Conservation (phyloP, 1,140 invertebrate species). For the Platorchestia sp. region DNA sequence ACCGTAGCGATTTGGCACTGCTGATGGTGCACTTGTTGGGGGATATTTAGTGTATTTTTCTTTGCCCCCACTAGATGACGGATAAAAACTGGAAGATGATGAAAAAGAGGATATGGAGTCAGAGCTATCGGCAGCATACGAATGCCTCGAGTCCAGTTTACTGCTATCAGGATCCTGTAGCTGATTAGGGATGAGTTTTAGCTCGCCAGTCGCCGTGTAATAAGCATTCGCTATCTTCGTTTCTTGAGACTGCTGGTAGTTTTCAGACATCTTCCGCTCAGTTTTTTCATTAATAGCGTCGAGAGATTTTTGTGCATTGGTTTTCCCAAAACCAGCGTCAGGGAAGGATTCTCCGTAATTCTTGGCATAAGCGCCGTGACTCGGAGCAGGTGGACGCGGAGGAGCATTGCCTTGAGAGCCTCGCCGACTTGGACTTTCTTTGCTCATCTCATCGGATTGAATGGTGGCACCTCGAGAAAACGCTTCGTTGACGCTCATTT, state of each 20-base stretch:
- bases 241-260: conserved; percentile 57
- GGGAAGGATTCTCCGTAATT: conserved; percentile 63
- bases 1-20: not conserved
- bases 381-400: conserved; percentile 64
- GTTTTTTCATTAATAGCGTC: not conserved
- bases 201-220: conserved; percentile 65
- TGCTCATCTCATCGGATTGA: not conserved
- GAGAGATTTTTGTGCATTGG: not conserved
- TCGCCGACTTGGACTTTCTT: not conserved
- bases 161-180: conserved; percentile 62
- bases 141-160: conserved; percentile 61
- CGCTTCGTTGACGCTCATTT: not conserved
- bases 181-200: conserved; percentile 64
- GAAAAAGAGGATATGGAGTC: conserved; percentile 67
- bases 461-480: not conserved
- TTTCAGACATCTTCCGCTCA: conserved; percentile 30
- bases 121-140: conserved; percentile 66
- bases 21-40: not conserved
- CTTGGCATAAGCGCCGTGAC: conserved; percentile 62
- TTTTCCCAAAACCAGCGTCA: conserved; percentile 59
- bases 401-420: conserved; percentile 58
- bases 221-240: conserved; percentile 64
- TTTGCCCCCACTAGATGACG: conserved; percentile 62
- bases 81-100: conserved; percentile 66
- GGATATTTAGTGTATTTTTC: conserved; percentile 41